Evolutionary conservation across 2,888 invertebrate genomes (phyloP).

Genomic region (Auanema freiburgensis): DNA sequence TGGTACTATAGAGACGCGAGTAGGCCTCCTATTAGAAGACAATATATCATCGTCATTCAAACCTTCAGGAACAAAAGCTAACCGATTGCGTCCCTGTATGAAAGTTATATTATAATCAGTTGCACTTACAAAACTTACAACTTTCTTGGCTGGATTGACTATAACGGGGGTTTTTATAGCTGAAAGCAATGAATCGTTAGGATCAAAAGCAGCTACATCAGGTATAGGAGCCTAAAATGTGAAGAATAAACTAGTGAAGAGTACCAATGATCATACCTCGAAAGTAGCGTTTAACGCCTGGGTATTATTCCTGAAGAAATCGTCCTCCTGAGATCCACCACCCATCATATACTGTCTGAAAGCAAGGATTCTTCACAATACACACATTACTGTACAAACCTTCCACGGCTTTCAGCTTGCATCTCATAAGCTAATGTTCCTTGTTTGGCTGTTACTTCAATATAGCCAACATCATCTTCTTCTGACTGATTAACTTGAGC

Average conservation of each 20-base stretch:
- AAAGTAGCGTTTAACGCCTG: too few relatives aligned
- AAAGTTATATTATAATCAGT: background rate
- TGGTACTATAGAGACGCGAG: background rate
- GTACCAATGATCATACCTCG: background rate
- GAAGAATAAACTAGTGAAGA: background rate
- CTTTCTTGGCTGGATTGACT: conserved; percentile 1
- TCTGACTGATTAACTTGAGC: background rate
- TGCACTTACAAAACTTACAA: background rate
- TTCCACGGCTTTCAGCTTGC: background rate
- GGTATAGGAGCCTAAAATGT: background rate
- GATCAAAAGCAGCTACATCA: conserved; percentile 1
- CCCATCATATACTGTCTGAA: conserved; percentile 7
- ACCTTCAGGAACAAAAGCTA: background rate
- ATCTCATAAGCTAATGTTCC: conserved; percentile 4
- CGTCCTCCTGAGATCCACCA: conserved; percentile 6
- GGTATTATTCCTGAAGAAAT: conserved; percentile 1
- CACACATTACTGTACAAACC: too few relatives aligned
- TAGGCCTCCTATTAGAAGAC: background rate
- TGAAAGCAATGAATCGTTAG: conserved; percentile 1
- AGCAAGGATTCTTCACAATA: too few relatives aligned
- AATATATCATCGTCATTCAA: background rate
- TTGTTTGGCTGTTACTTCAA: conserved; percentile 2
- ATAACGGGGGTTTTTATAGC: conserved; percentile 2
- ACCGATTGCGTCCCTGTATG: conserved; percentile 2
- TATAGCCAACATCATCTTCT: background rate